A percentile compares a stretch with the other conserved stretches of the same genome.
Conservation (phyloP, 64 coral and sea anemone species). For the Exaiptasia diaphana region DNA sequence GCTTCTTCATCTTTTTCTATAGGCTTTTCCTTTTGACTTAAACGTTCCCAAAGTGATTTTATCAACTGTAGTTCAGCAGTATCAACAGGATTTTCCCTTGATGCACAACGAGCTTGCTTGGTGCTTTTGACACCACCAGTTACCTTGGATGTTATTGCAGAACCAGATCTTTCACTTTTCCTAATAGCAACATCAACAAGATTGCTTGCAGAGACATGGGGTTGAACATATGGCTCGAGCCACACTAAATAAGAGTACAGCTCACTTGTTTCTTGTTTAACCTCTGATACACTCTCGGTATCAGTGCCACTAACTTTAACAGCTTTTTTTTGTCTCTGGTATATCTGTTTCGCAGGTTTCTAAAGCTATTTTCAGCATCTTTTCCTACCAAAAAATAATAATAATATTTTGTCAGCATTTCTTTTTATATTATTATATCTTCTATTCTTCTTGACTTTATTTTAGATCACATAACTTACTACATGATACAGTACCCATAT, state of each 20-base stretch:
- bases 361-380: slow-evolving; percentile 29
- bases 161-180: neutral
- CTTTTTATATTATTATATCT: neutral
- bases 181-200: slow-evolving; percentile 35
- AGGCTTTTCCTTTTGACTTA: slow-evolving; percentile 17
- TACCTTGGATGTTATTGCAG: slow-evolving; percentile 18
- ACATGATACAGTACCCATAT: neutral
- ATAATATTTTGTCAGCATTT: neutral
- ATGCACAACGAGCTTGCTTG: neutral
- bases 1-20: slow-evolving; percentile 56
- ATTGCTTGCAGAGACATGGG: slow-evolving; percentile 2
- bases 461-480: neutral
- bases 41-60: slow-evolving; percentile 13
- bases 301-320: slow-evolving; percentile 40
- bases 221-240: slow-evolving; percentile 53
- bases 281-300: slow-evolving; percentile 32
- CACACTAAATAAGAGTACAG: slow-evolving; percentile 33
- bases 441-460: neutral
- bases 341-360: slow-evolving; percentile 35
- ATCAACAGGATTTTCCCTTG: slow-evolving; percentile 20
- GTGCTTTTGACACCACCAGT: slow-evolving; percentile 21
- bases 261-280: slow-evolving; percentile 41
- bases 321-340: slow-evolving; percentile 12
- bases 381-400: slow-evolving; percentile 8
- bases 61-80: slow-evolving; percentile 29